phyloP scores from a whole-genome alignment of 2,113 vertebrate species.

The Nycticryphes semicollaris region DNA sequence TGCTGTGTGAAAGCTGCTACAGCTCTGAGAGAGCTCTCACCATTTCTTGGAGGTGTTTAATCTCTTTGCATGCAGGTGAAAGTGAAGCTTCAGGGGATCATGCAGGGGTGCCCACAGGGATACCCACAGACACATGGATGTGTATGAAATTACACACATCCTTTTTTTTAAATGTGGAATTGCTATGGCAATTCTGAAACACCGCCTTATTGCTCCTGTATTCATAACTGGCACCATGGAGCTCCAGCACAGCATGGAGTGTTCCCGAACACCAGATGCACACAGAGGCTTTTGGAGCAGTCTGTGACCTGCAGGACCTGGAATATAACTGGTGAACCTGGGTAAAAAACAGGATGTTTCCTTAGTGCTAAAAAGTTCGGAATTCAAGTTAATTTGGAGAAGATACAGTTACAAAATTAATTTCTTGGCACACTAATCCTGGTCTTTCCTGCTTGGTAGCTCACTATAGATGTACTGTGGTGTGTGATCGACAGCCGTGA shows the following conservation, averaged over 20 bases:
- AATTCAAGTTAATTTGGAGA: neutral
- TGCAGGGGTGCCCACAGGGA: neutral
- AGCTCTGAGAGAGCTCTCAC: neutral
- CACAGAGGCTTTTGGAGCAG: neutral
- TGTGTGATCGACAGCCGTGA: rapidly evolving
- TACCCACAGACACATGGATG: neutral
- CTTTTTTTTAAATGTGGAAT: neutral
- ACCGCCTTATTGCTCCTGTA: neutral
- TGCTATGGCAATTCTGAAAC: rapidly evolving
- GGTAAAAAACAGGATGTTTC: neutral
- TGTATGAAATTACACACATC: neutral
- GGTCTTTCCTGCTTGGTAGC: neutral
- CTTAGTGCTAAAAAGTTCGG: neutral
- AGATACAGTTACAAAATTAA: neutral
- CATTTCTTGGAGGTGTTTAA: neutral
- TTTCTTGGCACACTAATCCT: neutral
- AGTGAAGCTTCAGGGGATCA: neutral
- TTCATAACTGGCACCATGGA: neutral
- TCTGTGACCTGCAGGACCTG: rapidly evolving
- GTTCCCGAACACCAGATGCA: neutral
- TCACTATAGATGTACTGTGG: neutral
- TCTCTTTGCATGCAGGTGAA: neutral
- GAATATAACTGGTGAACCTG: neutral
- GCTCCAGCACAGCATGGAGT: neutral
- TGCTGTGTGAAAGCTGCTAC: neutral